A percentile compares a stretch with the other conserved stretches of the same genome.
Evolutionary conservation across 2,113 vertebrate species (phyloP).

Genomic region (Neoarius graeffei): DNA sequence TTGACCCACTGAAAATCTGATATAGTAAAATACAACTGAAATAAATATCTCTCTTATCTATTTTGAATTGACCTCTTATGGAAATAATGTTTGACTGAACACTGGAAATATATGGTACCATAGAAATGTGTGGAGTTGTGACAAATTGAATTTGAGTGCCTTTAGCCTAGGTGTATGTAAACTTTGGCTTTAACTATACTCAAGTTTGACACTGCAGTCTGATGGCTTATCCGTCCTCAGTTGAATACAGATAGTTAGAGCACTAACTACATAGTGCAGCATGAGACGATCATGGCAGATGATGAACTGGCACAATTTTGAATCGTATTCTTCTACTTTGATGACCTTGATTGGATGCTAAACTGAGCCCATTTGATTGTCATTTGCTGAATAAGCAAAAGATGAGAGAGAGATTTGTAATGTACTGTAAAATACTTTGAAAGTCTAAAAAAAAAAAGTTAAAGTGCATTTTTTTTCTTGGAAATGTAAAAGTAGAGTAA

Average conservation of each 20-base stretch:
- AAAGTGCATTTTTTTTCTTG: not conserved
- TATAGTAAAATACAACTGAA: too few relatives aligned
- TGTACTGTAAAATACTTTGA: not conserved
- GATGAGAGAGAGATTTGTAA: not conserved
- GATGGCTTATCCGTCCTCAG: not conserved
- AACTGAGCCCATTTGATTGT: not conserved
- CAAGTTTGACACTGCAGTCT: not conserved
- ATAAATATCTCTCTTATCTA: not conserved
- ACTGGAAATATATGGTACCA: not conserved
- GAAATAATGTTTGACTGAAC: not conserved
- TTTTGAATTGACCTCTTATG: not conserved
- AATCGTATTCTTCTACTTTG: not conserved
- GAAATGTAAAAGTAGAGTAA: not conserved
- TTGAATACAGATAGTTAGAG: not conserved
- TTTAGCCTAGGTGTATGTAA: too few relatives aligned
- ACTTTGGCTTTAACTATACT: not conserved
- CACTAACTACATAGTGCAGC: not conserved
- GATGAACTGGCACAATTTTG: not conserved
- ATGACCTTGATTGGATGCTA: not conserved
- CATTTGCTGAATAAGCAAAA: not conserved
- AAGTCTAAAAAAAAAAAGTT: not conserved
- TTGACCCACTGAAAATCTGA: too few relatives aligned
- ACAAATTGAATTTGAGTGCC: not conserved
- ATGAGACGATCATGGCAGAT: not conserved
- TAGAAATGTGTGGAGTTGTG: not conserved